phyloP scores from a whole-genome alignment of 1,140 invertebrate species.

The Prorops nasuta region DNA sequence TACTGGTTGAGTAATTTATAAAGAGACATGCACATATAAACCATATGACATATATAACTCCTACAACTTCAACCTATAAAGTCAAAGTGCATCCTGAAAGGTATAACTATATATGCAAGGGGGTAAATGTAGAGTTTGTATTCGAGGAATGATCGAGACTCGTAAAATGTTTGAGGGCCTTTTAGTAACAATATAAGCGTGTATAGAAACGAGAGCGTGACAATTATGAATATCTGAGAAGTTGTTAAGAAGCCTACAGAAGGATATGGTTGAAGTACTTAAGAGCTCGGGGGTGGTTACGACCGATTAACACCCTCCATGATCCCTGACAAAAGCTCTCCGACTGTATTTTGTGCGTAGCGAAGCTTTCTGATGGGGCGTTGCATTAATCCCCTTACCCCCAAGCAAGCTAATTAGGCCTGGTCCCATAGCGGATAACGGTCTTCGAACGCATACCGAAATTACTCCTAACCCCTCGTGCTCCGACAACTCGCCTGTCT shows the following conservation, averaged over 20 bases:
- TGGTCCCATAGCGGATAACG: constrained; percentile 11
- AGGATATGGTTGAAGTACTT: no score
- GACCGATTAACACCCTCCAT: not conserved
- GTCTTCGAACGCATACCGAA: constrained; percentile 3
- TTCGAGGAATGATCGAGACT: not conserved
- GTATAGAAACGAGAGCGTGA: no score
- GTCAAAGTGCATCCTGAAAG: no score
- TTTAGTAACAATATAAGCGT: no score
- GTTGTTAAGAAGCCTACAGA: no score
- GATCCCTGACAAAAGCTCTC: not conserved
- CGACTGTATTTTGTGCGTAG: not conserved
- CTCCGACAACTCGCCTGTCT: constrained; percentile 17
- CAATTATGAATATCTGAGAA: no score
- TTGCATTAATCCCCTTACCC: constrained; percentile 13
- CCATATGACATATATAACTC: no score
- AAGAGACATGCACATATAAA: no score
- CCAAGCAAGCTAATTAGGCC: constrained; percentile 19
- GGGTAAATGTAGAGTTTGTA: not conserved
- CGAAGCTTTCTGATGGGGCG: constrained; percentile 5
- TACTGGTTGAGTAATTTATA: no score
- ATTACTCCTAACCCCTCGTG: constrained; percentile 27
- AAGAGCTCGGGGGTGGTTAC: not conserved
- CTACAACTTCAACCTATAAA: no score
- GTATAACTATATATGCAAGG: no score
- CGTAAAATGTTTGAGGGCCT: no score